These are phyloP conservation scores for western clawed frog (Xenopus tropicalis) DNA, from an alignment of 2,113 vertebrate species.

Conservation along the genomic window DNA sequence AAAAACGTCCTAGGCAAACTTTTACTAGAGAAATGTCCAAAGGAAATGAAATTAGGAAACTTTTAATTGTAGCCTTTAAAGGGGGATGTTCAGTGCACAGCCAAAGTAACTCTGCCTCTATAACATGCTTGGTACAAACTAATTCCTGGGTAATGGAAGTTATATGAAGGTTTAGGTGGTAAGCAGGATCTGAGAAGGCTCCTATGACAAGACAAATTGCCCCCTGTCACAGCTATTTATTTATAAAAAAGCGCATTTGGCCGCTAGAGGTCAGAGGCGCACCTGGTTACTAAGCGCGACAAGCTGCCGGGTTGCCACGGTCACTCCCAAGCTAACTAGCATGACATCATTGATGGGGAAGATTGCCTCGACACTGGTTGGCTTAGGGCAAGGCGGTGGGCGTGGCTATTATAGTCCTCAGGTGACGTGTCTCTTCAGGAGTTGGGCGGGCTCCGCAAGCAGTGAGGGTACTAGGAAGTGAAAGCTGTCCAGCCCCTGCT, in stretches of 20 bases:
- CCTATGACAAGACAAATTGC: too few relatives aligned
- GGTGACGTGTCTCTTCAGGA: slow-evolving; percentile 16
- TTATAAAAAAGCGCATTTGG: too few relatives aligned
- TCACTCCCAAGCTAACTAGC: slow-evolving; percentile 37
- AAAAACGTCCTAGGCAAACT: too few relatives aligned
- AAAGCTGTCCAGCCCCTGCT: neutral
- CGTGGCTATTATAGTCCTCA: neutral
- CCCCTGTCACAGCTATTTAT: too few relatives aligned
- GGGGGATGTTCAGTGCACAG: too few relatives aligned
- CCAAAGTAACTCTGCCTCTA: too few relatives aligned
- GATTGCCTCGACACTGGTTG: slow-evolving; percentile 16
- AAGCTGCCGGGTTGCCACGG: neutral
- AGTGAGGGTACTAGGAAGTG: slow-evolving; percentile 11
- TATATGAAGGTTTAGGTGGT: too few relatives aligned
- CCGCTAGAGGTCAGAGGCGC: slow-evolving; percentile 1
- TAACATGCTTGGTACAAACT: too few relatives aligned
- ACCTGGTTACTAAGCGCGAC: neutral
- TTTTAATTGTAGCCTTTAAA: too few relatives aligned
- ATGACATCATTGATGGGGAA: slow-evolving; percentile 30
- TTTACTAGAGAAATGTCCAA: too few relatives aligned
- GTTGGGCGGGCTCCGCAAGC: neutral
- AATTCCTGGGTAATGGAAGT: too few relatives aligned
- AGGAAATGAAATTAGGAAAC: neutral
- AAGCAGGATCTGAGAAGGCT: too few relatives aligned
- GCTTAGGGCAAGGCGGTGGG: slow-evolving; percentile 3